phyloP scores from a whole-genome alignment of 1,140 invertebrate species.

The Daktulosphaira vitifoliae region DNA sequence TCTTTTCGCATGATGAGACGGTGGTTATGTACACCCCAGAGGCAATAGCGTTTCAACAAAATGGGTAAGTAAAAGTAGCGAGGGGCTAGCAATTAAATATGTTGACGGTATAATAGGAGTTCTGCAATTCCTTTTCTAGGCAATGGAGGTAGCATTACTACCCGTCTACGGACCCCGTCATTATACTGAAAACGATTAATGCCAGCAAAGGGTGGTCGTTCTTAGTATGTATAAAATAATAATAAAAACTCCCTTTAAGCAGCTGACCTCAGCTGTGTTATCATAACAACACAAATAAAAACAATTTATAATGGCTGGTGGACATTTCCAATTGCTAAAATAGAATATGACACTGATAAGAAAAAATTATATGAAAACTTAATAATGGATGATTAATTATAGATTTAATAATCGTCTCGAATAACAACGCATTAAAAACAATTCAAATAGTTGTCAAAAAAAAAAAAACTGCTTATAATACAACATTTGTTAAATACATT shows the following conservation, averaged over 20 bases:
- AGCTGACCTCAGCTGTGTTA: background rate
- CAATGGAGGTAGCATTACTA: background rate
- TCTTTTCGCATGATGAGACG: constrained; percentile 19
- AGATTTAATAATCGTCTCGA: no score
- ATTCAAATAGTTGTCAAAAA: no score
- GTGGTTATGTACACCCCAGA: no score
- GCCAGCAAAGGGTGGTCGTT: background rate
- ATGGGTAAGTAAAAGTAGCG: background rate
- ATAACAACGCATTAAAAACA: no score
- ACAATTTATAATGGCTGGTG: no score
- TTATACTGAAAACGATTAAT: constrained; percentile 26
- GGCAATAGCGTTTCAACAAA: no score
- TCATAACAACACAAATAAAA: background rate
- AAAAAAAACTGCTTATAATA: no score
- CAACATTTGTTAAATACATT: no score
- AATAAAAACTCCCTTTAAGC: background rate
- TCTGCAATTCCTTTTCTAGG: background rate
- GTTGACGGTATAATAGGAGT: background rate
- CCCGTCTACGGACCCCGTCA: background rate
- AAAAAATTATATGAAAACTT: no score
- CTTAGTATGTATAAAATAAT: constrained; percentile 20
- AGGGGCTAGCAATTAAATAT: constrained; percentile 24
- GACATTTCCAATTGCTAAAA: no score
- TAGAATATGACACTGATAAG: no score
- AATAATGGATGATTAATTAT: no score